Evolutionary conservation across 2,888 invertebrate species (phyloP), one percentile per base, ranked within the genome.

Genomic region (Steinernema hermaphroditum): DNA sequence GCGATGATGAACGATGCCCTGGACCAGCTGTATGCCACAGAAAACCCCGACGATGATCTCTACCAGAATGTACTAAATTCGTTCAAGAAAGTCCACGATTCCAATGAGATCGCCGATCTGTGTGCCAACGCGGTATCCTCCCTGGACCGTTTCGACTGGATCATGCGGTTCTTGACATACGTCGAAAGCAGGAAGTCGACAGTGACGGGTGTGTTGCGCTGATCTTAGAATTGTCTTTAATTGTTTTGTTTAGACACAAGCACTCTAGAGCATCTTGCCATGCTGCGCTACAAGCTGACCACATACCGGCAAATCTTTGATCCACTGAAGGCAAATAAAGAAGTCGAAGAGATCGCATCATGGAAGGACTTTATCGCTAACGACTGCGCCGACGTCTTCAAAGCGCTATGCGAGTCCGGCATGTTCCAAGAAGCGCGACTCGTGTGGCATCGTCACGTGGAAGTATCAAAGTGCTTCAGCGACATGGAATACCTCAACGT

Each of bases 61-160:
- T 54, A 24, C 27, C 54, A 54, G 54, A 14, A 8, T 24, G 54
- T 54, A 16, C 54, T 54, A 14, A 2, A 14, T 14, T 54, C 54
- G 4, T 54, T 54, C 27, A 27, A 24, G 2, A 27, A 22, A 1
- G 54, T 54, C 24, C 24, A 54, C 14, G 54, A 54, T 27, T 54
- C 54, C 4, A 27, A 54, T 27, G 54, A 54, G 54, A 54, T 54
- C 27, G 54, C 54, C 2, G 54, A 54, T 22, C 54, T 54, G 4
- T 54, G 54, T 22, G 22, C 54, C 2, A 54, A 54, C 27, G 54
- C 54, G 14, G 54, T 24, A 14, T 19, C 54, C 2, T 16, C 27
- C 12, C 54, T 54, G 4, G 54, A 54, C 2, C 54, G 54, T 14
- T 54, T 54, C 27, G 54, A 54, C 27, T 54, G 54, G 54, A 22